A percentile compares a stretch with the other conserved stretches of the same genome.
Conservation (phyloP, 2,113 vertebrate species). For the Mustelus asterias region DNA sequence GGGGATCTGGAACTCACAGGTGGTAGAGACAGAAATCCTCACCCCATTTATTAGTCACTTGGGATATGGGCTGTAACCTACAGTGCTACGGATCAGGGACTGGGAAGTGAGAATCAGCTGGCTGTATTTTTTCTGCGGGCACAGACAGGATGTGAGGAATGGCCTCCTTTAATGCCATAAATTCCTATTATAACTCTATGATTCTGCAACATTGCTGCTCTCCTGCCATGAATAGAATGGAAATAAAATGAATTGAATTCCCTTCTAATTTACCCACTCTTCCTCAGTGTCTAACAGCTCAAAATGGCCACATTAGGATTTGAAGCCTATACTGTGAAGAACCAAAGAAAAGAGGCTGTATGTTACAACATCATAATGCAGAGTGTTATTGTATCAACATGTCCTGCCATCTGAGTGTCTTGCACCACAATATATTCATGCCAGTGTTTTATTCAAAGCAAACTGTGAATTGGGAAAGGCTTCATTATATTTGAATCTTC, state of each 20-base stretch:
- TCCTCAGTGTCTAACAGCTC: background rate
- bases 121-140: no score
- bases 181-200: background rate
- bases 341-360: background rate
- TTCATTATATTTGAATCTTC: background rate
- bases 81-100: no score
- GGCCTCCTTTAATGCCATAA: background rate
- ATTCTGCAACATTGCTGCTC: background rate
- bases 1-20: no score
- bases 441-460: background rate
- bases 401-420: background rate
- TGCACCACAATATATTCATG: background rate
- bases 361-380: background rate
- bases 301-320: background rate
- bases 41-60: no score
- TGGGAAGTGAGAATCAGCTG: no score
- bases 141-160: no score
- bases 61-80: no score
- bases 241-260: background rate
- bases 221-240: background rate
- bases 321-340: background rate
- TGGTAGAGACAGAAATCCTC: no score
- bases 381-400: background rate
- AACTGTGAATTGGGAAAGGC: background rate
- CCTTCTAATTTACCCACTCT: background rate